Conservation (phyloP, 2,113 vertebrate species). For the Sterrhoptilus dennistouni region DNA sequence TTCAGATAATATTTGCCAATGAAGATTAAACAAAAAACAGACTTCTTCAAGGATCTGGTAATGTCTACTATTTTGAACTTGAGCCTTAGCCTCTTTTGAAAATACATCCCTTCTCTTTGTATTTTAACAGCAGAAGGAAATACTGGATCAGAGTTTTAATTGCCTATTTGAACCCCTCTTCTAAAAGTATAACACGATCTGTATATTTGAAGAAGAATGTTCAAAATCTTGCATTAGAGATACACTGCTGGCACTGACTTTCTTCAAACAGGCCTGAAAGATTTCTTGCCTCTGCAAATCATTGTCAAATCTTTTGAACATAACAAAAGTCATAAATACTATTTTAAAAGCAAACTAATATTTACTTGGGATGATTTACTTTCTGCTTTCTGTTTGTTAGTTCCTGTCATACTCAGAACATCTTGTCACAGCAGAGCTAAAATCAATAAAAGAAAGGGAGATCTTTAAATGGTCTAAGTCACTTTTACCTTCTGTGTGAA, state of each 20-base stretch:
- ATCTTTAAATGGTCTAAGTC: neutral
- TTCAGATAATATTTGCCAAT: neutral
- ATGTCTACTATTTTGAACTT: neutral
- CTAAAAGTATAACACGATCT: neutral
- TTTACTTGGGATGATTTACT: neutral
- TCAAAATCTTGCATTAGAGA: neutral
- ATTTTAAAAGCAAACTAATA: neutral
- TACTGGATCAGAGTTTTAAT: neutral
- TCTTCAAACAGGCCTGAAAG: neutral
- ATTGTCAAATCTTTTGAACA: neutral
- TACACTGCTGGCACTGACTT: neutral
- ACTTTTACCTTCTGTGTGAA: neutral
- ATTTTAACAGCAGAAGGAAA: neutral
- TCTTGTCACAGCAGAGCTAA: neutral
- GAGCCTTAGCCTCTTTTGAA: neutral
- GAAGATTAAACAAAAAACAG: neutral
- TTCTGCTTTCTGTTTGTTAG: neutral
- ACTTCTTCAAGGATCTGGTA: neutral
- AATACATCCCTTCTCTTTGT: neutral
- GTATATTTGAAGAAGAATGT: neutral
- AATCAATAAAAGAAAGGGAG: neutral
- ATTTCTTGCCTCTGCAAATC: neutral
- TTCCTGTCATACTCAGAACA: neutral
- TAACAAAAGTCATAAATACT: neutral
- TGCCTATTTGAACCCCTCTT: neutral